These are phyloP conservation scores for Cyprinodon variegatus DNA, from an alignment of 2,113 vertebrate genomes.

Conservation along the genomic window DNA sequence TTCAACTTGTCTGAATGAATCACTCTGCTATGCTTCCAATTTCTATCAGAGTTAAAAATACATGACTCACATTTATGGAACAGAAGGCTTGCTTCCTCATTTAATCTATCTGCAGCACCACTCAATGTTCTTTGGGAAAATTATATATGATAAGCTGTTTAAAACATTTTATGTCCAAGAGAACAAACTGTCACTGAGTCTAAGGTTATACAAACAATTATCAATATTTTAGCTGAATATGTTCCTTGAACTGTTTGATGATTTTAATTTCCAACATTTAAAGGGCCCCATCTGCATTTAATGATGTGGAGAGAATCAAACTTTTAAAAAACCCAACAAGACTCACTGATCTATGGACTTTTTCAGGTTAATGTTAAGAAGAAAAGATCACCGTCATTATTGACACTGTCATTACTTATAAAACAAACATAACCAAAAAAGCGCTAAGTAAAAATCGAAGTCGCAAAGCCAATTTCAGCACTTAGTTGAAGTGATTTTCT, in stretches of 20 bases:
- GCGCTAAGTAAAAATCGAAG: neutral
- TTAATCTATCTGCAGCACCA: neutral
- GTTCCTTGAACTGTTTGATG: neutral
- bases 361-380: too few species aligned
- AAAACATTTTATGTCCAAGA: neutral
- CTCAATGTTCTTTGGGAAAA: conserved; percentile 3
- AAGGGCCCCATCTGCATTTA: too few species aligned
- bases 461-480: too few species aligned
- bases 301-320: too few species aligned
- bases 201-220: neutral
- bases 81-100: neutral
- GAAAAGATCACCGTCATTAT: too few species aligned
- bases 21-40: conserved; percentile 41
- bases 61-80: neutral
- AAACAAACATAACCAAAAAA: neutral
- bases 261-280: too few species aligned
- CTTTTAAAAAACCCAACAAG: too few species aligned
- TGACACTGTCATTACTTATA: too few species aligned
- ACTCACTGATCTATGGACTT: too few species aligned
- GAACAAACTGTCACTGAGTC: neutral
- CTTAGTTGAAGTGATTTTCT: too few species aligned
- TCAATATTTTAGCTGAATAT: neutral
- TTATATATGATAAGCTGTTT: conserved; percentile 4
- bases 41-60: neutral
- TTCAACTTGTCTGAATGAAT: conserved; percentile 60